These are phyloP conservation scores for Rhagophthalmus giganteus DNA, from an alignment of 2,888 invertebrate genomes.

Conservation along the genomic window DNA sequence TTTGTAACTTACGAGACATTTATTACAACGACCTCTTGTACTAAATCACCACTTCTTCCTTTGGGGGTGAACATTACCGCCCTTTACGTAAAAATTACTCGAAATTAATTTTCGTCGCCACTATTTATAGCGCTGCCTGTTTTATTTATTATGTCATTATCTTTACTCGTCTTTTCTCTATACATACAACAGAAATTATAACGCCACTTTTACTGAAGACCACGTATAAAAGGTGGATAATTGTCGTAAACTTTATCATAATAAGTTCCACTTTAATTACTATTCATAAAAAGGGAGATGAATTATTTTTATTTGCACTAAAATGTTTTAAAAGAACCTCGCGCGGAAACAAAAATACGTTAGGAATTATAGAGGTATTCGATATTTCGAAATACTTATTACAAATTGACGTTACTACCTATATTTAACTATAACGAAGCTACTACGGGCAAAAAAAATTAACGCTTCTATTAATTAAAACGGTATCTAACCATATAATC, in stretches of 20 bases:
- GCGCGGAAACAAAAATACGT: no score
- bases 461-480: no score
- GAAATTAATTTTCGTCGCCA: constrained; percentile 43
- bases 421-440: no score
- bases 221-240: background rate
- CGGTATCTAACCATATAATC: no score
- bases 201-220: constrained; percentile 1
- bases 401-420: no score
- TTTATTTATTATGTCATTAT: constrained; percentile 38
- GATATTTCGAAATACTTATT: no score
- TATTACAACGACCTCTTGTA: constrained; percentile 42
- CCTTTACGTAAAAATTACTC: constrained; percentile 44
- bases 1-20: constrained; percentile 48
- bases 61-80: constrained; percentile 37
- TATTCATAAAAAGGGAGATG: no score
- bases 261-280: no score
- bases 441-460: no score
- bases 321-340: no score
- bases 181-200: constrained; percentile 9
- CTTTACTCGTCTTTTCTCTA: constrained; percentile 22
- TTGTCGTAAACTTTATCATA: constrained; percentile 6
- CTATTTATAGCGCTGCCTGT: constrained; percentile 31
- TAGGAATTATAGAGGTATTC: no score
- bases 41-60: constrained; percentile 48
- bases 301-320: no score